phyloP scores from a whole-genome alignment of 2,797 vertebrate genomes.

The Karalla daura region DNA sequence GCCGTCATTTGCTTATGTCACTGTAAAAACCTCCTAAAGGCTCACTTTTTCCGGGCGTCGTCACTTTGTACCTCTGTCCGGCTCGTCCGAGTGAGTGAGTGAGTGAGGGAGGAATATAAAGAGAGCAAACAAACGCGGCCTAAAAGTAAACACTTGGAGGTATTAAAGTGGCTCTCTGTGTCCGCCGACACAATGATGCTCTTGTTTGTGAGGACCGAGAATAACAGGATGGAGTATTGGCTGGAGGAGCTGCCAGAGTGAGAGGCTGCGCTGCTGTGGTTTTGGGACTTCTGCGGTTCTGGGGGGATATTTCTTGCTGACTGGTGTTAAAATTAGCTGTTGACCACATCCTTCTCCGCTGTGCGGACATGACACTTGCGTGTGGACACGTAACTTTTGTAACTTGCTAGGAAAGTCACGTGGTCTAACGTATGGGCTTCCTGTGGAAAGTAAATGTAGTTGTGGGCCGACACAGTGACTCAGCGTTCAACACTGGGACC shows the following conservation, averaged over 20 bases:
- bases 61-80: not conserved
- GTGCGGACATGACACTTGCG: not conserved
- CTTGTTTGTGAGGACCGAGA: constrained; percentile 61
- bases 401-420: too few species aligned
- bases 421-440: not conserved
- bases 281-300: constrained; percentile 11
- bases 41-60: constrained; percentile 10
- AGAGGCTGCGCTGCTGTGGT: constrained; percentile 20
- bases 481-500: not conserved
- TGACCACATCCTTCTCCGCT: not conserved
- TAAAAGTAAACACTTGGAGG: constrained; percentile 64
- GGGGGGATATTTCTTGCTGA: not conserved
- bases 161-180: constrained; percentile 60
- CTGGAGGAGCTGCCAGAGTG: constrained; percentile 52
- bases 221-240: constrained; percentile 52
- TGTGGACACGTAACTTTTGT: too few species aligned
- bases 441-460: not conserved
- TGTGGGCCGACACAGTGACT: not conserved
- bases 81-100: constrained; percentile 20
- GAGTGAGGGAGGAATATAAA: constrained; percentile 42
- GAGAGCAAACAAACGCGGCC: constrained; percentile 51
- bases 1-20: constrained; percentile 29
- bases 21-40: constrained; percentile 8
- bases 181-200: constrained; percentile 57
- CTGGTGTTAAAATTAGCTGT: constrained; percentile 2